phyloP scores from a whole-genome alignment of 2,797 vertebrate species.

The Sebastes glaucus region DNA sequence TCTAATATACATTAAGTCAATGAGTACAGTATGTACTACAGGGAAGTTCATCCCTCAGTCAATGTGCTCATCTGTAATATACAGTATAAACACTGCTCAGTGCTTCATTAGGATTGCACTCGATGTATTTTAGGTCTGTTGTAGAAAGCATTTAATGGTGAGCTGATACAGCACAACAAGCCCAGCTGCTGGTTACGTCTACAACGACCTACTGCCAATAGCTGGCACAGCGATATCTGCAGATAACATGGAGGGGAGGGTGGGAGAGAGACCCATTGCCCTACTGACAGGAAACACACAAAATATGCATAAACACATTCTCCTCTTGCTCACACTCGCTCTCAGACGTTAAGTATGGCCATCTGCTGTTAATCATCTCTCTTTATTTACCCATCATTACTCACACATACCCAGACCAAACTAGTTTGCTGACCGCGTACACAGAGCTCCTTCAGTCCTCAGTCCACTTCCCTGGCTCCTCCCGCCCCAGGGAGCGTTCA shows the following conservation, averaged over 20 bases:
- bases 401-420: not conserved
- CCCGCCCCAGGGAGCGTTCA: not conserved
- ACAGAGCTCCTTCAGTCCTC: not conserved
- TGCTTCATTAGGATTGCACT: not conserved
- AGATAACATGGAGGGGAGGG: not conserved
- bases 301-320: constrained; percentile 29
- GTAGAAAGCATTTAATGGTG: constrained; percentile 38
- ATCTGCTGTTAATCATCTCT: constrained; percentile 51
- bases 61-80: not conserved
- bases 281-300: constrained; percentile 38
- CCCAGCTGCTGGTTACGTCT: constrained; percentile 43
- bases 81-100: not conserved
- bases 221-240: constrained; percentile 14
- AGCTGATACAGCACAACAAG: constrained; percentile 38
- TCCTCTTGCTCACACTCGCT: not conserved
- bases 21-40: not conserved
- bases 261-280: constrained; percentile 51
- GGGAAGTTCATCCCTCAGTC: not conserved
- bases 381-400: not conserved
- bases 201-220: constrained; percentile 36
- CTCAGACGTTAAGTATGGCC: constrained; percentile 36
- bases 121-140: constrained; percentile 7
- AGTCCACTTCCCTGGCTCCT: not conserved
- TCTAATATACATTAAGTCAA: not conserved
- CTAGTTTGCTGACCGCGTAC: not conserved